Evolutionary conservation across 2,797 vertebrate species (phyloP), one percentile per base, ranked within the genome.

Genomic region (Pteropus rufus): DNA sequence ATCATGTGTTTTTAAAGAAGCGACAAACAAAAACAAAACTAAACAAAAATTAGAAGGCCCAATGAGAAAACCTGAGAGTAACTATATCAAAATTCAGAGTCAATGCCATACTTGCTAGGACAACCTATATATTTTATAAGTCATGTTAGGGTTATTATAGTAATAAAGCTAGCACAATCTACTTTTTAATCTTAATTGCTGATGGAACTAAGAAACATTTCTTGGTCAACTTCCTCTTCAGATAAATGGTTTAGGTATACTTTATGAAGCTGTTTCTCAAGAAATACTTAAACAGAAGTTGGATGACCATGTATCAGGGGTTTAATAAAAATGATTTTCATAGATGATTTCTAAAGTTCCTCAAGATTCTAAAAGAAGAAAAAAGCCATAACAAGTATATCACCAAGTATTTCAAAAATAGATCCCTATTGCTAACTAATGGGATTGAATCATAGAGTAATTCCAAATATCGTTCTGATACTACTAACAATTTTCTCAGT

Each of bases 321-420:
- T 75, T 94, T 92, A 44, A 85, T 91, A 88, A 90, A 81, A 90
- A 92, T 26, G 9, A 76, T 79, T 81, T 89, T 91, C 69, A 89
- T 15, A 58, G 36, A 60, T 81, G 23, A 89, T 23, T 77, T 65
- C 41, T 89, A 8, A 93, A 80, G 26, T 67, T 7, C 39, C 65
- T 88, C 93, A 76, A 94, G 41, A 84, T 80, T 89, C 58, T 65
- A 96, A 87, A 95, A 93, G 10, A 92, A 94, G 29, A 70, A 94
- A 70, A 94, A 93, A 91, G 11, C 6, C 3, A 16, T 24, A 64
- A 70, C 24, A 67, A 93, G 31, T 77, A 60, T 54, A 92, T 79
- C 21, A 41, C 12, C 89, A 88, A 36, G 54, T 94, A 54, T 67
- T 91, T 67, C n/a, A 88, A 94, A 31, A 87, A 86, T 1, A 89